phyloP scores from a whole-genome alignment of 2,888 invertebrate species.

The Caenorhabditis drosophilae region DNA sequence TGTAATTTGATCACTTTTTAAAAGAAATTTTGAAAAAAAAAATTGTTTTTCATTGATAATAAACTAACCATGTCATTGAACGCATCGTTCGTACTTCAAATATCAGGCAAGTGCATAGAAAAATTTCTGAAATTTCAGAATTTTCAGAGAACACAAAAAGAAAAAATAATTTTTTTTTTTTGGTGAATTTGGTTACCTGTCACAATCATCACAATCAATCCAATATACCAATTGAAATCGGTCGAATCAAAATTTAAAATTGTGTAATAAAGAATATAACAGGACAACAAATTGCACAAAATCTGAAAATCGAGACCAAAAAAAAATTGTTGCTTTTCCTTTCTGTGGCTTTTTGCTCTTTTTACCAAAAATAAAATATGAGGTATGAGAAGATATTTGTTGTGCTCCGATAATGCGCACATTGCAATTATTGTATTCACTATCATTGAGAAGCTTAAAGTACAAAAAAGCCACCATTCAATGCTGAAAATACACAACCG shows the following conservation, averaged over 20 bases:
- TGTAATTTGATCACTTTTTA: too few species aligned
- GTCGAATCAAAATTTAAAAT: slow-evolving; percentile 34
- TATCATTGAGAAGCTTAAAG: slow-evolving; percentile 52
- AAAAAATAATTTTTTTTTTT: background rate
- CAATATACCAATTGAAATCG: slow-evolving; percentile 46
- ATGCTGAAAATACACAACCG: slow-evolving; percentile 45
- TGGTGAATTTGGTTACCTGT: slow-evolving; percentile 15
- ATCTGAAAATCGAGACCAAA: slow-evolving; percentile 20
- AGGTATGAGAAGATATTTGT: slow-evolving; percentile 47
- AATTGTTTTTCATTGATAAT: too few species aligned
- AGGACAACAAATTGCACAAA: slow-evolving; percentile 23
- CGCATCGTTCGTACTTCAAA: slow-evolving; percentile 43
- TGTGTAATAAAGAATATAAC: slow-evolving; percentile 22
- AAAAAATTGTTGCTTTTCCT: background rate
- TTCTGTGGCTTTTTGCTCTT: too few species aligned
- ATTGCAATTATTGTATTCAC: slow-evolving; percentile 56
- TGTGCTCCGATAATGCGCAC: slow-evolving; percentile 54
- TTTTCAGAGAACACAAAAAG: background rate
- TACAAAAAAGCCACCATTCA: slow-evolving; percentile 52
- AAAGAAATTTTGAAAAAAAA: too few species aligned
- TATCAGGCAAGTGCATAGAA: slow-evolving; percentile 33
- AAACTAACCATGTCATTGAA: slow-evolving; percentile 31
- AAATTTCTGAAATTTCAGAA: slow-evolving; percentile 34
- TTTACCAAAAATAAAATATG: slow-evolving; percentile 58
- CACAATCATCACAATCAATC: slow-evolving; percentile 23